A percentile compares a stretch with the other conserved stretches of the same genome.
phyloP scores from a whole-genome alignment of 2,888 invertebrate species.

The Spilosoma lubricipeda region DNA sequence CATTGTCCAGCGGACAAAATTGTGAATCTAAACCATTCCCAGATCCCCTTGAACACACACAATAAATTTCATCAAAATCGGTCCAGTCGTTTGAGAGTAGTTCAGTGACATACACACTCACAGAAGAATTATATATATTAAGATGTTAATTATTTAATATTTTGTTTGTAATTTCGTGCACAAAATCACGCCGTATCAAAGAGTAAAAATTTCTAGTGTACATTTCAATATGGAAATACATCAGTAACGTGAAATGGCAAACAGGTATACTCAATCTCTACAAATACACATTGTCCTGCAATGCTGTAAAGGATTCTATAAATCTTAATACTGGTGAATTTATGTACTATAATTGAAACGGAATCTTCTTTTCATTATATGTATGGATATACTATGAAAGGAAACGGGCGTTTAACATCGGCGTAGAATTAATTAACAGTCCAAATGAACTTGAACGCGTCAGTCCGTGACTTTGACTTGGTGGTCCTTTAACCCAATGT shows the following conservation, averaged over 20 bases:
- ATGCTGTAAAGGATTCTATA: constrained; percentile 36
- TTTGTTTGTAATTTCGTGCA: neutral
- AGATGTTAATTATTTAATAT: neutral
- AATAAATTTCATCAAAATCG: no score
- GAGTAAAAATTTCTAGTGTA: neutral
- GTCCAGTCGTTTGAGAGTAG: no score
- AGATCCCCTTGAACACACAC: no score
- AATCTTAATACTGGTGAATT: constrained; percentile 33
- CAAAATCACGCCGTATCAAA: neutral
- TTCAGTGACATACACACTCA: no score
- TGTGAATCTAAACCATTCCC: no score
- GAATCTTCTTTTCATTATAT: constrained; percentile 50
- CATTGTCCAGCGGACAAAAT: no score
- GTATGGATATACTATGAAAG: constrained; percentile 52
- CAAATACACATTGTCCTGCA: constrained; percentile 28
- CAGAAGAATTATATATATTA: no score
- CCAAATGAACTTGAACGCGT: constrained; percentile 42
- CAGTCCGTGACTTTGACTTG: constrained; percentile 19
- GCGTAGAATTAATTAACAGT: constrained; percentile 52
- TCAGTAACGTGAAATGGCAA: neutral
- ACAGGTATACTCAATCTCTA: no score
- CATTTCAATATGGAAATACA: neutral
- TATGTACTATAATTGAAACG: constrained; percentile 56
- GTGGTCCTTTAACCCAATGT: neutral
- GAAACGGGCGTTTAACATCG: constrained; percentile 46